Base-by-base conservation (phyloP, 2,797 vertebrate genomes). In the Lepilemur ruficaudatus region DNA sequence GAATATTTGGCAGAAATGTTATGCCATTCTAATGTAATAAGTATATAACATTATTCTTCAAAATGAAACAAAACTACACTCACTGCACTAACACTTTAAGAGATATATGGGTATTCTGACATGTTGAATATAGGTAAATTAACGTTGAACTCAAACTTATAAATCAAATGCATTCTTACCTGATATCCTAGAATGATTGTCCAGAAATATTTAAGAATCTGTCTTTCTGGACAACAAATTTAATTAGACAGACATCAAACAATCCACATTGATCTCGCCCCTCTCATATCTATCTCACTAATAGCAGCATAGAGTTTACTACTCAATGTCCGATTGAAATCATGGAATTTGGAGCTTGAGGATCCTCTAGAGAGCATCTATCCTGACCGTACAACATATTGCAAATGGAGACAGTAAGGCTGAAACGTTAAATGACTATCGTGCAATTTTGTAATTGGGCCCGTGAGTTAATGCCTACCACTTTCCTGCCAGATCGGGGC, bases 101-200 rank as follows among this genome's bases (percentile, higher is more conserved):
- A 84, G 41, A 61, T 84, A 55, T 12, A 43, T 32, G 76, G 43
- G 48, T 48, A 91, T 93, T 80, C 50, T 88, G 50, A 48, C 5
- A 69, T 70, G 35, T 55, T 84, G 89, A 96, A 85, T 88, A 70
- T 48, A 72, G 11, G 48, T 59, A 93, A 84, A 80, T 70, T 93
- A 96, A 91, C 28, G 63, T 28, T 32, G 2, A 87, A 41, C 5
- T 28, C 28, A 90, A 89, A 70, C 43, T 78, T 90, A 63, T 23
- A 48, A 79, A 57, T 88, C 18, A 84, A 91, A 76, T 48, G 38
- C 9, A 38, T 92, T 86, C 89, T 82, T 72, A 82, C 20, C 78
- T 43, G 28, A 57, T 80, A 79, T 65, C 52, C 11, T 63, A 85
- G 38, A 87, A 86, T 94, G 20, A 81, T 38, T 35, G 52, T 43